Evolutionary conservation across 1,140 invertebrate species (phyloP).

Genomic region (Gonatopus flavifemur): DNA sequence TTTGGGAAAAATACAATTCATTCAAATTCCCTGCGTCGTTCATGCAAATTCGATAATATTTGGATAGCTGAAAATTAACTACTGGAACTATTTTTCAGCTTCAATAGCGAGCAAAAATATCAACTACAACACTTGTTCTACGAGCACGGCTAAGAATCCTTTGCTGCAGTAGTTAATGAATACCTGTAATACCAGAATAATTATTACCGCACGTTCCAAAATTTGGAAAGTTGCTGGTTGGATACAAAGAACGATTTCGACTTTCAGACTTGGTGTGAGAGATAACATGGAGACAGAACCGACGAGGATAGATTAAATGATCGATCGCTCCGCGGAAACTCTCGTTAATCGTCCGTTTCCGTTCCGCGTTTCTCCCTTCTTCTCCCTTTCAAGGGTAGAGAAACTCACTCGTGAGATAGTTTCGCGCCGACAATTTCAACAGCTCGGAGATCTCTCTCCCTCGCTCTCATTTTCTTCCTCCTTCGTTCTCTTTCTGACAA

Average conservation of each 20-base stretch:
- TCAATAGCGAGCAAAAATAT: too few species aligned
- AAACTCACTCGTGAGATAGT: constrained; percentile 24
- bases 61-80: too few species aligned
- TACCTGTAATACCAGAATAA: too few species aligned
- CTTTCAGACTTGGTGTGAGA: constrained; percentile 15
- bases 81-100: too few species aligned
- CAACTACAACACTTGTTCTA: too few species aligned
- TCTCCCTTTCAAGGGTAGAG: constrained; percentile 12
- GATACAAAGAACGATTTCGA: constrained; percentile 3
- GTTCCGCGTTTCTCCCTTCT: constrained; percentile 15
- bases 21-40: too few species aligned
- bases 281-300: constrained; percentile 19
- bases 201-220: too few species aligned
- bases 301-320: constrained; percentile 22
- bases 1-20: too few species aligned
- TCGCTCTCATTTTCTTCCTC: background rate
- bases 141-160: too few species aligned
- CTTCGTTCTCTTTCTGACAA: background rate
- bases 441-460: background rate
- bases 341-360: constrained; percentile 41
- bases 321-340: constrained; percentile 35
- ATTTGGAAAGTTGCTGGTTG: constrained; percentile 8
- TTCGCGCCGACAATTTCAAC: constrained; percentile 20
- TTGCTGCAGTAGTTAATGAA: too few species aligned
- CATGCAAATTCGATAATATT: too few species aligned